Evolutionary conservation across 2,113 vertebrate species (phyloP).

Genomic region (Sigmodon hispidus): DNA sequence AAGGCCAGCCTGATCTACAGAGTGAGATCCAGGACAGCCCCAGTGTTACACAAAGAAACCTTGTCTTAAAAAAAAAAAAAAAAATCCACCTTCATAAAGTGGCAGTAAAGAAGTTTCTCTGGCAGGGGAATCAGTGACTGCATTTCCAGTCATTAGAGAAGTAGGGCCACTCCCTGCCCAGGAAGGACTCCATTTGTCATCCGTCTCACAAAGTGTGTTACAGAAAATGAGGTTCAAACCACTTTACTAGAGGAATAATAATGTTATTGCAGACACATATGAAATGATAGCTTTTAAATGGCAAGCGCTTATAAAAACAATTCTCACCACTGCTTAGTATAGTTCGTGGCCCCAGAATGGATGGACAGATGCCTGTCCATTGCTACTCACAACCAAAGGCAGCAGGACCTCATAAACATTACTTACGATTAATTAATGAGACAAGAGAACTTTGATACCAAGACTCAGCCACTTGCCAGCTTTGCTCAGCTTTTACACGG

Average conservation of each 20-base stretch:
- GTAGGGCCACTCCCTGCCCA: neutral
- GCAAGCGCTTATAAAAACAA: neutral
- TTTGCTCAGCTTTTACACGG: neutral
- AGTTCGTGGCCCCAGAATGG: neutral
- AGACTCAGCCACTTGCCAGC: neutral
- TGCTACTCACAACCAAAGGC: neutral
- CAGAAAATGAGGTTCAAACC: neutral
- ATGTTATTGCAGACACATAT: neutral
- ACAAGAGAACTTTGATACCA: neutral
- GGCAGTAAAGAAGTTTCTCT: neutral
- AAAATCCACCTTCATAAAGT: neutral
- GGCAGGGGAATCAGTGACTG: neutral
- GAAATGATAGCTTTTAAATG: neutral
- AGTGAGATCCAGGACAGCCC: neutral
- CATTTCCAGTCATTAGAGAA: neutral
- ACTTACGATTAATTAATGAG: neutral
- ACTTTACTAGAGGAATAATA: neutral
- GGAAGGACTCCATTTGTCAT: neutral
- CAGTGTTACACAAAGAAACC: neutral
- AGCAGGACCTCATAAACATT: neutral
- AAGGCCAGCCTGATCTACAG: neutral
- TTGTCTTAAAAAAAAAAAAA: neutral
- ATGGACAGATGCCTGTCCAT: neutral
- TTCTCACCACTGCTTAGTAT: neutral
- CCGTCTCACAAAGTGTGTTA: neutral